A percentile compares a stretch with the other conserved stretches of the same genome.
Conservation (phyloP, 2,888 invertebrate genomes). For the Pheosia tremula region DNA sequence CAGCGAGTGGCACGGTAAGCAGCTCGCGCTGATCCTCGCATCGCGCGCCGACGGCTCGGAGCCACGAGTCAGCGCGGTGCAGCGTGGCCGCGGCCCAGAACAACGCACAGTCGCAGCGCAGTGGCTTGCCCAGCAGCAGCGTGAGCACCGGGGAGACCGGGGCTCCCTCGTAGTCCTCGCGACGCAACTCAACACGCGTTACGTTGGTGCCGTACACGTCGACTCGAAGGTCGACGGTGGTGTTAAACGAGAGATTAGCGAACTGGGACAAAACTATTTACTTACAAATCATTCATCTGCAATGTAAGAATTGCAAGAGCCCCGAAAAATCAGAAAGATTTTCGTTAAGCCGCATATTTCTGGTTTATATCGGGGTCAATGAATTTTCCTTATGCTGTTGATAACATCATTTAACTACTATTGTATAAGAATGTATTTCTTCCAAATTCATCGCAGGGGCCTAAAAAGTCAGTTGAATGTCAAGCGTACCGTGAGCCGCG, state of each 20-base stretch:
- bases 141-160: background rate
- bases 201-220: background rate
- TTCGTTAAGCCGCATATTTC: too few species aligned
- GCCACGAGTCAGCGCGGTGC: background rate
- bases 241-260: background rate
- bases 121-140: background rate
- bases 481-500: background rate
- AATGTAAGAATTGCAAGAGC: too few species aligned
- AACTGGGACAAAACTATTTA: background rate
- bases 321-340: too few species aligned
- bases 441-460: too few species aligned
- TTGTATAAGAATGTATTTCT: background rate
- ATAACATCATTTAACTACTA: background rate
- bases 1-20: background rate
- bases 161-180: background rate
- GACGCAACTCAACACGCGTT: background rate
- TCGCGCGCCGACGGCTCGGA: background rate
- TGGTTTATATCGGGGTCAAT: too few species aligned
- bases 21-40: background rate
- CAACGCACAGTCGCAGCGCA: background rate
- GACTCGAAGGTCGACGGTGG: background rate
- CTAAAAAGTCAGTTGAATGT: too few species aligned
- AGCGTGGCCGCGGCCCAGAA: slow-evolving; percentile 1
- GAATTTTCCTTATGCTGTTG: too few species aligned
- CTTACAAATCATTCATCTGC: background rate